A percentile compares a stretch with the other conserved stretches of the same genome.
Evolutionary conservation across 2,113 vertebrate species (phyloP).

Genomic region (Todiramphus saurophagus): DNA sequence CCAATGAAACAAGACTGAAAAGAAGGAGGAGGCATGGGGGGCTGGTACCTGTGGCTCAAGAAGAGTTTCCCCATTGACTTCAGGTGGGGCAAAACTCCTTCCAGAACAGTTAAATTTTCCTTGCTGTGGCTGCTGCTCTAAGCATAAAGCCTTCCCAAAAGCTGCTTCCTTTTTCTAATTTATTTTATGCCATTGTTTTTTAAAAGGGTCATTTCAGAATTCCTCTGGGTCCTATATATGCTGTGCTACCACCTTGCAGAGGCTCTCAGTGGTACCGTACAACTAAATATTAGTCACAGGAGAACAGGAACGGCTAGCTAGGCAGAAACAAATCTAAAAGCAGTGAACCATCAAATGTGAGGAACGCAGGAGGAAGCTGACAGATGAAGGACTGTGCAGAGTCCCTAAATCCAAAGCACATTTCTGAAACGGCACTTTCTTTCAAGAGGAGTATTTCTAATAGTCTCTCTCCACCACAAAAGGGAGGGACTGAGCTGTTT

Average conservation of each 20-base stretch:
- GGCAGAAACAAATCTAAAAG: slow-evolving; percentile 56
- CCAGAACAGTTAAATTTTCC: not conserved
- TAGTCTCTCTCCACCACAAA: not conserved
- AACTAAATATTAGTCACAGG: slow-evolving; percentile 37
- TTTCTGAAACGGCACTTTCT: slow-evolving; percentile 27
- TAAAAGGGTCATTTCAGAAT: not conserved
- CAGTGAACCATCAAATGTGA: slow-evolving; percentile 36
- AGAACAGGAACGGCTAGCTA: not conserved
- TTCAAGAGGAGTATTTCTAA: not conserved
- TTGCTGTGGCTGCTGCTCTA: rapidly evolving
- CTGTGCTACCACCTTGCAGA: not conserved
- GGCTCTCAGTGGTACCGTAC: not conserved
- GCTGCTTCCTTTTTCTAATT: not conserved
- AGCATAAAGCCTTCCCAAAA: not conserved
- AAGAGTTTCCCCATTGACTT: not conserved
- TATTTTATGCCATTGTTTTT: slow-evolving; percentile 33
- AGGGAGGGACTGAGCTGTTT: not conserved
- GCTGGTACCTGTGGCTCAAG: not conserved
- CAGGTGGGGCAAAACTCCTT: not conserved
- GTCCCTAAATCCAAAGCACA: slow-evolving; percentile 4
- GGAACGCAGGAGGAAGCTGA: not conserved
- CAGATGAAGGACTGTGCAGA: slow-evolving; percentile 48
- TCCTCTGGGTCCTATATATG: not conserved
- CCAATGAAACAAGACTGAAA: not conserved
- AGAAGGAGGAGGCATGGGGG: not conserved